Evolutionary conservation across 2,797 vertebrate species (phyloP).

Genomic region (Limosa lapponica): DNA sequence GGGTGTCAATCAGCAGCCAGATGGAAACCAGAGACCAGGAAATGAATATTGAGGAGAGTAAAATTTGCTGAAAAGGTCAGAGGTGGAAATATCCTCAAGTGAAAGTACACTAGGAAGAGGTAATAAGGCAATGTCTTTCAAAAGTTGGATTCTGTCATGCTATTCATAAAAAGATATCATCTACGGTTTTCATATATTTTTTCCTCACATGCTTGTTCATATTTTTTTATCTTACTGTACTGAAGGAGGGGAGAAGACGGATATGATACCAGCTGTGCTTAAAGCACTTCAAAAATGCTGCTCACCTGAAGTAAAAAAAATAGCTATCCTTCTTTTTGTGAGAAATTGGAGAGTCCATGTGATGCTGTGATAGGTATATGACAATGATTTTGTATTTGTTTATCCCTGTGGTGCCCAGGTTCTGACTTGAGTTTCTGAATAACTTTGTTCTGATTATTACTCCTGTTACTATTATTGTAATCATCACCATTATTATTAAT

Average conservation of each 20-base stretch:
- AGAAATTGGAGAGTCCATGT: neutral
- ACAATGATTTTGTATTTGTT: neutral
- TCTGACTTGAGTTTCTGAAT: neutral
- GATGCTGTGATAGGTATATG: neutral
- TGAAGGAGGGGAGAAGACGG: neutral
- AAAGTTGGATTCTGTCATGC: neutral
- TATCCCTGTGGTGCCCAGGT: neutral
- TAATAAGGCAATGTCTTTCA: neutral
- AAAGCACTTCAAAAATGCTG: neutral
- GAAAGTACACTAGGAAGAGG: neutral
- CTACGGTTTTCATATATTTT: neutral
- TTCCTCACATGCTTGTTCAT: neutral
- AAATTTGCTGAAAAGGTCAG: constrained; percentile 10
- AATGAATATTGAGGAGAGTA: neutral
- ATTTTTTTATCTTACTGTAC: constrained; percentile 9
- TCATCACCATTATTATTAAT: neutral
- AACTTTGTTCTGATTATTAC: neutral
- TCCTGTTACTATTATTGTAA: neutral
- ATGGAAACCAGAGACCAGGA: neutral
- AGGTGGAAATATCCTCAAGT: neutral
- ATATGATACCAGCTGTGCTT: neutral
- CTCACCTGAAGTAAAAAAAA: neutral
- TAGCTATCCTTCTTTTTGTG: neutral
- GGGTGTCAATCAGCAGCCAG: neutral
- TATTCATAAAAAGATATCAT: constrained; percentile 4